Evolutionary conservation across 2,113 vertebrate genomes (phyloP), one percentile per base, ranked within the genome.

Genomic region (Cephalopterus ornatus): DNA sequence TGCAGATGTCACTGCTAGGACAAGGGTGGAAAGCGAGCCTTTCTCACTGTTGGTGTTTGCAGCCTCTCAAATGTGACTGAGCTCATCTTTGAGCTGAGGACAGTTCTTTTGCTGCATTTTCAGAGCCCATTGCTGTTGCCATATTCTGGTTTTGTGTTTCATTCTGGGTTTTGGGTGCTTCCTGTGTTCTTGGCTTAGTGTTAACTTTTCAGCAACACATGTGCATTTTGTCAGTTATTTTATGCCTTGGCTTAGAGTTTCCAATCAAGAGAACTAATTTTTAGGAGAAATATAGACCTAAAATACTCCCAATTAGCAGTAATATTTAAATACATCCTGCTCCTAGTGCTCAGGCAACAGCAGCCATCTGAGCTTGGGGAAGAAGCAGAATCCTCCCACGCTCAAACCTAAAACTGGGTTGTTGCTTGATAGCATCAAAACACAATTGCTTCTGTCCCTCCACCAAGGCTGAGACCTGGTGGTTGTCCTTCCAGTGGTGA

Each of bases 271-370:
- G 58, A 91, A 77, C 88, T 88, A 94, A 93, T 95, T 96, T 95
- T 89, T 93, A 91, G 77, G 52, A 94, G 73, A 41, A 85, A 89
- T 28, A 59, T 41, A 87, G 81, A 78, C 32, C 67, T 89, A 89
- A 91, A 97, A 95, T 95, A 92, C 78, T 79, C 90, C 72, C 66
- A 96, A 93, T 89, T 91, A 93, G 49, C 81, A 92, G 87, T 78
- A 96, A 79, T 95, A 96, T 94, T 96, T 95, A 96, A 94, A 95
- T 91, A 92, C 37, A 87, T 95, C 89, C 89, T 95, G 94, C 92
- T 95, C 77, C 74, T 95, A 90, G 76, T 84, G 92, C 73, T 95
- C 66, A 84, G 86, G 91, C 92, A 78, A 47, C 49, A 61, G 88
- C 95, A 88, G 62, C 70, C 74, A 87, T 91, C 93, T 91, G 91